Evolutionary conservation across 1,140 invertebrate genomes (phyloP).

Genomic region (Euborellia annulipes): DNA sequence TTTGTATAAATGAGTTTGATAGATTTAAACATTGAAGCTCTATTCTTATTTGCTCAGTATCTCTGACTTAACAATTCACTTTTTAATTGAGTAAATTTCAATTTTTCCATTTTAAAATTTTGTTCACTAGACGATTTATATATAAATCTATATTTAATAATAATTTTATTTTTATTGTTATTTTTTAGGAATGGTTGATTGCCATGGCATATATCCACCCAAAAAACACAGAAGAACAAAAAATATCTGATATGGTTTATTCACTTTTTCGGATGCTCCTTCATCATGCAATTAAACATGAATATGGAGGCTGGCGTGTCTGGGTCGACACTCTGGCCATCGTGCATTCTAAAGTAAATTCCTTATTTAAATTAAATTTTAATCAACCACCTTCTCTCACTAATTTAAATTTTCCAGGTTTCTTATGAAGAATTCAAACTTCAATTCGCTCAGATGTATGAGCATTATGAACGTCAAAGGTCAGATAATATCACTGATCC

Average conservation of each 20-base stretch:
- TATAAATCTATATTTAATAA: too few relatives aligned
- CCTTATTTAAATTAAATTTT: slow-evolving; percentile 3
- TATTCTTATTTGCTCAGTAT: too few relatives aligned
- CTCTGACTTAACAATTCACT: too few relatives aligned
- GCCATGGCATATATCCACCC: slow-evolving; percentile 97
- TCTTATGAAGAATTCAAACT: slow-evolving; percentile 95
- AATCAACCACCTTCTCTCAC: background rate
- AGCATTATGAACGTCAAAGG: slow-evolving; percentile 84
- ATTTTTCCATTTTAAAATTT: too few relatives aligned
- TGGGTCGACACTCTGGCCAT: slow-evolving; percentile 99
- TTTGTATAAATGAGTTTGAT: too few relatives aligned
- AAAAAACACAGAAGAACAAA: slow-evolving; percentile 84
- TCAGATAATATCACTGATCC: slow-evolving; percentile 91
- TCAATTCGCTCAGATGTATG: slow-evolving; percentile 92
- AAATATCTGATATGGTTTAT: slow-evolving; percentile 97
- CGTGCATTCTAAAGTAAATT: slow-evolving; percentile 89
- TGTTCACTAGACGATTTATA: too few relatives aligned
- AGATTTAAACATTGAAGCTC: too few relatives aligned
- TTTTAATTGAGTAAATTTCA: too few relatives aligned
- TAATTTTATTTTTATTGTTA: background rate
- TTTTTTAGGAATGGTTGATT: slow-evolving; percentile 84
- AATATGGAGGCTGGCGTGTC: slow-evolving; percentile 99
- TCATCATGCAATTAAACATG: slow-evolving; percentile 97
- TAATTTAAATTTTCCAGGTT: slow-evolving; percentile 36
- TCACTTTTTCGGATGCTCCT: slow-evolving; percentile 91